Evolutionary conservation across 2,113 vertebrate species (phyloP), one percentile per base, ranked within the genome.

Genomic region (Rhegmatorhina hoffmannsi): DNA sequence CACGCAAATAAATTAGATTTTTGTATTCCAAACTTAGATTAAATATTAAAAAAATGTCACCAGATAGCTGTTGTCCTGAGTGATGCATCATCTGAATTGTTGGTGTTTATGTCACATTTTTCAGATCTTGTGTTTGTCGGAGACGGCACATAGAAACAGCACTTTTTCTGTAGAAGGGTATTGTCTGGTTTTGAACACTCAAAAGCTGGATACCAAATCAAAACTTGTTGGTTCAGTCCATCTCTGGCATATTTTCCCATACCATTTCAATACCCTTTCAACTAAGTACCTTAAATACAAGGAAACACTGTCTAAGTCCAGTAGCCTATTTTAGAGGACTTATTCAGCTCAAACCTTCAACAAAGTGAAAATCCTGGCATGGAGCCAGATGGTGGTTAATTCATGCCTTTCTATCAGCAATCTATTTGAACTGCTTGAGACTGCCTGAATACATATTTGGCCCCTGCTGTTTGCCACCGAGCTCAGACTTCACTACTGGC

Each of bases 371-470:
- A 52, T 81, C 62, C n/a, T 5, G 8, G 53, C 84, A 25, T 28
- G 21, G 44, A 76, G 70, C 78, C 85, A 94, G 90, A 76, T 0
- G 13, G 70, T 55, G 38, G 64, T 91, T 95, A 91, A 87, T 89
- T 89, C 77, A 78, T 72, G 58, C 33, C 34, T 84, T 81, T 92
- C 84, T 82, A 63, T 90, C 82, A 87, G 62, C 63, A 87, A 85
- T 89, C 67, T 34, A 76, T 85, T 44, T 75, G 73, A 91, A 75
- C 44, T 85, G 29, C 62, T 75, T 59, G 74, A 87, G 78, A n/a
- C 78, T 82, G 56, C 29, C 69, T 82, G 69, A 74, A 76, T 89
- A 89, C 96, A 62, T 40, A 72, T n/a, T 33, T 79, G 50, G 24
- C 70, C 78, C 84, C 77, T 91, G 87, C 70, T 92, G 87, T 67